Evolutionary conservation across 1,140 invertebrate genomes (phyloP).

Genomic region (Drosophila subpulchrella): DNA sequence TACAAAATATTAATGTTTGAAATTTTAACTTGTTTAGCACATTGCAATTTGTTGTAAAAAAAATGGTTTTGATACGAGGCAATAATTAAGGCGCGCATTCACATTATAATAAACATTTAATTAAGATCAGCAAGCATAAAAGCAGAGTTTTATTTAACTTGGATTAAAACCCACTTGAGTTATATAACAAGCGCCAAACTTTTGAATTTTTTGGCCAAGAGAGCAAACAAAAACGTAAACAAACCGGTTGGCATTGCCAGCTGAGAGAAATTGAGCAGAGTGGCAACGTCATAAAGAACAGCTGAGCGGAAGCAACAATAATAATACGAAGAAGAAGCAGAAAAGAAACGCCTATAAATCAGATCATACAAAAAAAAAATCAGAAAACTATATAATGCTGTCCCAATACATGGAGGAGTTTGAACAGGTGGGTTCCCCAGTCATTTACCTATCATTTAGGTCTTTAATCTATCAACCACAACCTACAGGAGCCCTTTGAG

Average conservation of each 20-base stretch:
- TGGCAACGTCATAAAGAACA: constrained; percentile 42
- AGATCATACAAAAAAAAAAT: constrained; percentile 16
- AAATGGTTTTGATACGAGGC: constrained; percentile 74
- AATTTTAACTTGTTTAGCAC: constrained; percentile 79
- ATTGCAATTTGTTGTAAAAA: constrained; percentile 72
- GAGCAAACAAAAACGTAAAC: constrained; percentile 32
- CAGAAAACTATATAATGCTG: constrained; percentile 87
- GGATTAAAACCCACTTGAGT: background rate
- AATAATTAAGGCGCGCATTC: constrained; percentile 61
- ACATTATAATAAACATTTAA: constrained; percentile 57
- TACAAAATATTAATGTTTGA: constrained; percentile 69
- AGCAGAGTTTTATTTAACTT: constrained; percentile 1
- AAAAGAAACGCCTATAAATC: constrained; percentile 54
- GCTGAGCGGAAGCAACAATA: constrained; percentile 34
- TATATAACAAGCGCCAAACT: constrained; percentile 42
- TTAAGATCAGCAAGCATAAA: constrained; percentile 40
- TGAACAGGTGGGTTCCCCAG: constrained; percentile 87
- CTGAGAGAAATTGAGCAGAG: background rate
- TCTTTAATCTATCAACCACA: background rate
- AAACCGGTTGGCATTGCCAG: constrained; percentile 15
- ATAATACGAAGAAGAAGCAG: constrained; percentile 25
- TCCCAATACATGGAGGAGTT: constrained; percentile 93
- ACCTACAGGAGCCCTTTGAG: constrained; percentile 95
- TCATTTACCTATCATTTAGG: background rate
- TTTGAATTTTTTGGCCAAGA: constrained; percentile 10